A percentile compares a stretch with the other conserved stretches of the same genome.
phyloP scores from a whole-genome alignment of 1,140 invertebrate genomes.

The Mylabris phalerata region DNA sequence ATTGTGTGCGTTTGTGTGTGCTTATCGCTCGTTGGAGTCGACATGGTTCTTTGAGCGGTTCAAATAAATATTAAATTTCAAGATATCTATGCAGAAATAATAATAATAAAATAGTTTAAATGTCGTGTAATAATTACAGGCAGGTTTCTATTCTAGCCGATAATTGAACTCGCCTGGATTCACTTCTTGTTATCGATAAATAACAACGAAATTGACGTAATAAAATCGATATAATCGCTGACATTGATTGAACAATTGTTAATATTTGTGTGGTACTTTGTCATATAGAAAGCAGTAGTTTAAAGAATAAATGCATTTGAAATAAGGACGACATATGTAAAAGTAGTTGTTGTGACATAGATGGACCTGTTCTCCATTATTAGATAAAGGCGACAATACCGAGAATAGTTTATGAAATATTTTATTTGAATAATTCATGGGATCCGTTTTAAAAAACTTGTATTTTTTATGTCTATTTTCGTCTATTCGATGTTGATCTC shows the following conservation, averaged over 20 bases:
- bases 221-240: background rate
- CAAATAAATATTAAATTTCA: no score
- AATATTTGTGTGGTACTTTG: background rate
- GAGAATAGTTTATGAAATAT: constrained; percentile 14
- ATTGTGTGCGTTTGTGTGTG: no score
- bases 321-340: constrained; percentile 13
- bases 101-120: no score
- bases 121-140: background rate
- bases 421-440: constrained; percentile 10
- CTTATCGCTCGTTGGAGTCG: no score
- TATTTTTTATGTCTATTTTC: constrained; percentile 5
- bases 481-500: background rate
- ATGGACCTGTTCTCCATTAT: constrained; percentile 12
- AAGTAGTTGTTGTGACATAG: constrained; percentile 14
- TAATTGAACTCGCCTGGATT: background rate
- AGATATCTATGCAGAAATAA: no score
- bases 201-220: background rate
- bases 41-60: no score
- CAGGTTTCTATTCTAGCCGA: constrained; percentile 4
- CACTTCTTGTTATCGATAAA: background rate
- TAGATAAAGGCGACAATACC: constrained; percentile 9
- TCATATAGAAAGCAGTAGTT: constrained; percentile 2
- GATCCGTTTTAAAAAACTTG: constrained; percentile 1
- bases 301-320: constrained; percentile 7
- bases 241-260: background rate